phyloP scores from a whole-genome alignment of 2,113 vertebrate genomes.

The Otis tarda region DNA sequence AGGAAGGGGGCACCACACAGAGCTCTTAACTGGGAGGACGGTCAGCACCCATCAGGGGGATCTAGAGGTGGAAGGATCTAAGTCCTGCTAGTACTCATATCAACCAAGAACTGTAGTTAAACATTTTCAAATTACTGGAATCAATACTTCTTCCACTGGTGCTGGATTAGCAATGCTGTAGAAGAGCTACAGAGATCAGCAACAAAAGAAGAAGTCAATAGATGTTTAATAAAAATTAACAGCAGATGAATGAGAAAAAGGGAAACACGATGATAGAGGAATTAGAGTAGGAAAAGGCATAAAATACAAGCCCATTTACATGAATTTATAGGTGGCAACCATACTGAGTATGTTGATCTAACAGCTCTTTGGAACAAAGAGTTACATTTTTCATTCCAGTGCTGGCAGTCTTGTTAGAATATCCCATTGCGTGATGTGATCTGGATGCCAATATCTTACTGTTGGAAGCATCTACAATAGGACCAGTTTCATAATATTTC shows the following conservation, averaged over 20 bases:
- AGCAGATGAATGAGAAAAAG: not conserved
- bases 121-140: not conserved
- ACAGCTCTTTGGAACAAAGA: not conserved
- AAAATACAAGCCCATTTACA: not conserved
- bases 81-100: not conserved
- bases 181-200: not conserved
- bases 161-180: not conserved
- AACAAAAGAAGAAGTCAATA: not conserved
- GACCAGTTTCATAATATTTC: not conserved
- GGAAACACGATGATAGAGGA: not conserved
- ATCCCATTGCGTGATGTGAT: not conserved
- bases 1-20: not conserved
- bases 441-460: not conserved
- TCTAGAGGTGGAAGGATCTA: not conserved
- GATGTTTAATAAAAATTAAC: not conserved
- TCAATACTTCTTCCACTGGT: not conserved
- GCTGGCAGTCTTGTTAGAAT: not conserved
- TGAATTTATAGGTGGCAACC: not conserved
- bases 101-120: not conserved
- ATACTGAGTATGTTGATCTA: not conserved
- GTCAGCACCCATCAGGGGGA: not conserved
- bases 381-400: not conserved
- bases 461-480: not conserved
- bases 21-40: not conserved
- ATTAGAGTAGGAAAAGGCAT: not conserved